phyloP scores from a whole-genome alignment of 2,888 invertebrate genomes.

The Listrodromus nycthemerus region DNA sequence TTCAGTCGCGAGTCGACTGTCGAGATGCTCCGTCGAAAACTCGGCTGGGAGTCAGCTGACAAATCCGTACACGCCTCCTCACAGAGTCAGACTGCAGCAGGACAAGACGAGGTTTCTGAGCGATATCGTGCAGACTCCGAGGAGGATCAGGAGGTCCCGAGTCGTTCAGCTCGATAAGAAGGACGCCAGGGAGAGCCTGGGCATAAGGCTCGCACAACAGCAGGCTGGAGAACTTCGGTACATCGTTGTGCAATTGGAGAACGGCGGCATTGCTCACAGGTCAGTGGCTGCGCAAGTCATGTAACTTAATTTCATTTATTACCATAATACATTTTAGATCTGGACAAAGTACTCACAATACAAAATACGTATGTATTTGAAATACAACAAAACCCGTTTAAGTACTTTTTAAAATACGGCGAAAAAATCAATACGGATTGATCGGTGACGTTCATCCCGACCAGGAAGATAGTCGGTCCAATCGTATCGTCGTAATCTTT shows the following conservation, averaged over 20 bases:
- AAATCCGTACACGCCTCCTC: conserved; percentile 70
- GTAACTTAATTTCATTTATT: neutral
- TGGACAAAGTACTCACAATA: too few species aligned
- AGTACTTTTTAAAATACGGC: too few species aligned
- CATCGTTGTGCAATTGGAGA: conserved; percentile 84
- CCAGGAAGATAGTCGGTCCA: too few species aligned
- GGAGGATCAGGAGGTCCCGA: conserved; percentile 86
- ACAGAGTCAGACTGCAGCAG: conserved; percentile 80
- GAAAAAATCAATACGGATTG: too few species aligned
- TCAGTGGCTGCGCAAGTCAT: conserved; percentile 70
- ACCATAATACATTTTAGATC: neutral
- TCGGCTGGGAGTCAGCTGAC: neutral
- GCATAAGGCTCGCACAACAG: conserved; percentile 90
- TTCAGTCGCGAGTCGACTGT: conserved; percentile 19
- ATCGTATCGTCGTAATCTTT: too few species aligned
- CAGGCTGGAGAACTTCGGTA: conserved; percentile 79
- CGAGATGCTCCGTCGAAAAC: conserved; percentile 6
- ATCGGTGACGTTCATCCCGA: too few species aligned
- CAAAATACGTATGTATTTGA: too few species aligned
- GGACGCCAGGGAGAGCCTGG: conserved; percentile 89
- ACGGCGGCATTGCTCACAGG: conserved; percentile 86
- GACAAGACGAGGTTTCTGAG: conserved; percentile 82
- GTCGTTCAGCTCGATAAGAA: conserved; percentile 89
- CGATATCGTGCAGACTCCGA: conserved; percentile 80
- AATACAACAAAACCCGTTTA: too few species aligned